Evolutionary conservation across 1,140 invertebrate genomes (phyloP).

Genomic region (Temnothorax nylanderi): DNA sequence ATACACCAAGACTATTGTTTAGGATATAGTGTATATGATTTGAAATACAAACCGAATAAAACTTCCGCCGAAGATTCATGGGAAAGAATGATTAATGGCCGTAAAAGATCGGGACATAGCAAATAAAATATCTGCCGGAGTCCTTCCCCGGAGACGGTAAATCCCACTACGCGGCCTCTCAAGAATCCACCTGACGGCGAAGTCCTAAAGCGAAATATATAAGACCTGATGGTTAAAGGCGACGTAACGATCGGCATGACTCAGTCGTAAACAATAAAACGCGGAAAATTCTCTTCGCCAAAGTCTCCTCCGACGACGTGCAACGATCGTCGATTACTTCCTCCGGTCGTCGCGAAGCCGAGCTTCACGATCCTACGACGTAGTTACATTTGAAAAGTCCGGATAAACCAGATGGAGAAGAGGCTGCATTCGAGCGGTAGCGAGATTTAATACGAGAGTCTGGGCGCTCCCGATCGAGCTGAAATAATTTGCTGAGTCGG

Average conservation of each 20-base stretch:
- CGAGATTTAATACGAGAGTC: conserved; percentile 18
- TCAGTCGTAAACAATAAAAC: conserved; percentile 14
- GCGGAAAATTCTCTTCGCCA: background rate
- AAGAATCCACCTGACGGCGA: conserved; percentile 15
- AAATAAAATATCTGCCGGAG: conserved; percentile 34
- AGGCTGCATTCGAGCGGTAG: background rate
- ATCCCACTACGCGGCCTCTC: conserved; percentile 17
- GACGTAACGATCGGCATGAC: conserved; percentile 3
- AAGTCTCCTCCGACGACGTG: too few species aligned
- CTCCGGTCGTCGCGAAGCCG: background rate
- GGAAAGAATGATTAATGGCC: conserved; percentile 36
- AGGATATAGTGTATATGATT: background rate
- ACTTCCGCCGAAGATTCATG: conserved; percentile 26
- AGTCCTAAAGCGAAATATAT: conserved; percentile 33
- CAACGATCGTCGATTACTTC: background rate
- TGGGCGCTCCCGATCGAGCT: conserved; percentile 10
- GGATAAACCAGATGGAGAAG: conserved; percentile 5
- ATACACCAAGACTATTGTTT: conserved; percentile 1
- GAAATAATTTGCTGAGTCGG: conserved; percentile 40
- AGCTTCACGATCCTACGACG: background rate
- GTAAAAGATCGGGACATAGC: conserved; percentile 9
- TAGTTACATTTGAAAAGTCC: conserved; percentile 8
- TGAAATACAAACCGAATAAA: conserved; percentile 17
- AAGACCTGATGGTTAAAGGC: conserved; percentile 24
- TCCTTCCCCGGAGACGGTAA: conserved; percentile 32